Evolutionary conservation across 2,797 vertebrate genomes (phyloP), one percentile per base, ranked within the genome.

Genomic region (Siniperca undulata): DNA sequence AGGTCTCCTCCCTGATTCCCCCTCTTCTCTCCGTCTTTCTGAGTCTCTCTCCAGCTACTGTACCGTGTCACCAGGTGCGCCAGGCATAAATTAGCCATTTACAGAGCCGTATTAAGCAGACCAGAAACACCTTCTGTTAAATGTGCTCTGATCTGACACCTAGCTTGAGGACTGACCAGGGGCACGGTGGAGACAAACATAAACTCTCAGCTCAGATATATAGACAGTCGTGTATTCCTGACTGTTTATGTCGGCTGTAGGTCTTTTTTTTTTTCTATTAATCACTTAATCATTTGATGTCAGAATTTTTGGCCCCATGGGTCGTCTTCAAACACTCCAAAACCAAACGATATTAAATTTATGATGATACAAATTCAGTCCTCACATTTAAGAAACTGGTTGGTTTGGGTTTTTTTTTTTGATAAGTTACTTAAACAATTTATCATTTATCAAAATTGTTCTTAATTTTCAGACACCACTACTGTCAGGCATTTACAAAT

Each of bases 101-200:
- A 79, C 69, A 71, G 70, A 64, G 52, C 6, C 2, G 22, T 79
- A 66, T 83, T 82, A 78, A 78, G 74, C 20, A 59, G 59, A 72
- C 50, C 38, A 70, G 53, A 73, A 87, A 70, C 86, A 87, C 55
- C 62, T 44, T 61, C 24, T 53, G 70, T 86, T 85, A 87, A 90
- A 86, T 80, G 56, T 40, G 71, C 78, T 76, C 34, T 71, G 34
- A 72, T 70, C 44, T 71, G 58, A 73, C 84, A 87, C 61, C 48
- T 50, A 38, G 72, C 42, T 74, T 52, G 34, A 78, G 36, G 60
- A 77, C 20, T 52, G 44, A 72, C 52, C 48, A 59, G 16, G 36
- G 48, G 40, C 56, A 55, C 6, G 10, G 34, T 46, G 30, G 36
- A 65, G 22, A 67, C n/a, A 71, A 65, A 75, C 61, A 70, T 1